These are phyloP conservation scores for Daktulosphaira vitifoliae DNA, from an alignment of 1,140 invertebrate species.

Conservation along the genomic window DNA sequence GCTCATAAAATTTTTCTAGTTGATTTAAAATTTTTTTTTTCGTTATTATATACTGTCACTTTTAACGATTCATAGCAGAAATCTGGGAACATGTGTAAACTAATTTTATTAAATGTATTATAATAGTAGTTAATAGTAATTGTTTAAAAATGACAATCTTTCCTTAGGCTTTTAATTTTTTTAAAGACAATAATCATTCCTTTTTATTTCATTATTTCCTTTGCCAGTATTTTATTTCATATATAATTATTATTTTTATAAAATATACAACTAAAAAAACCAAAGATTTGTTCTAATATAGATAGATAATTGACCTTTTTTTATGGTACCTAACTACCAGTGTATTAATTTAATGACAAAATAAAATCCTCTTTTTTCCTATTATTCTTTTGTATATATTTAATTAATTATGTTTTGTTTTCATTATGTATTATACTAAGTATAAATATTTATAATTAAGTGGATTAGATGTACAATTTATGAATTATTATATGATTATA, in stretches of 20 bases:
- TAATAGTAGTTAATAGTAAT: conserved; percentile 5
- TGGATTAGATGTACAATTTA: conserved; percentile 2
- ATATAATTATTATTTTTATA: conserved; percentile 2
- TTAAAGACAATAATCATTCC: conserved; percentile 23
- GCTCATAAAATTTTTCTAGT: conserved; percentile 21
- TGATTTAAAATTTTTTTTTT: conserved; percentile 6
- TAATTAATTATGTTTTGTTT: no score
- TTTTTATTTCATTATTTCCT: no score
- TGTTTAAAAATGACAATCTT: conserved; percentile 32
- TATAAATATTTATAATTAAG: conserved; percentile 11
- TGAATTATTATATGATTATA: conserved; percentile 9
- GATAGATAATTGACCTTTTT: conserved; percentile 21
- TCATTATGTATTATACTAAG: no score
- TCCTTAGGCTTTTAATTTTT: conserved; percentile 24
- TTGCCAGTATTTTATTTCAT: neutral
- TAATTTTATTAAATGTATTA: conserved; percentile 6
- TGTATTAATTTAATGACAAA: neutral
- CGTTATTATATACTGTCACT: conserved; percentile 8
- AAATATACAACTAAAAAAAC: conserved; percentile 19
- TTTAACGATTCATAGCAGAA: neutral
- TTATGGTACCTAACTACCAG: neutral
- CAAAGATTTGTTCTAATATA: conserved; percentile 27
- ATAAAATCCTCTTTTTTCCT: no score
- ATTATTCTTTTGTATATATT: no score
- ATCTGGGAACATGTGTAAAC: conserved; percentile 11